A percentile compares a stretch with the other conserved stretches of the same genome.
Conservation (phyloP, 2,113 vertebrate genomes). For the Dipodomys stephensi region DNA sequence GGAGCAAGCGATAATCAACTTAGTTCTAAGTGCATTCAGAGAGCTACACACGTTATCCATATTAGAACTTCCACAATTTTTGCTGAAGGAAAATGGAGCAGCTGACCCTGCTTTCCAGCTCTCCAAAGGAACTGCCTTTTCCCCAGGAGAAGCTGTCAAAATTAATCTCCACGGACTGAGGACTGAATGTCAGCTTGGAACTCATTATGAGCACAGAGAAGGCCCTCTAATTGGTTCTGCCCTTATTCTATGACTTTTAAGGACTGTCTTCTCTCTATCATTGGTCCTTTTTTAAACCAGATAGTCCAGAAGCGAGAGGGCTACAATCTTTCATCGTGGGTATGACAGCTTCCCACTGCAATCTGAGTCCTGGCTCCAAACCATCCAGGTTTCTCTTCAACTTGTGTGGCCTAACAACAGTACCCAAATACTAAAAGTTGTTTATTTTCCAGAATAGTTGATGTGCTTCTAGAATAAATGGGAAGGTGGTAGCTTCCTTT, state of each 20-base stretch:
- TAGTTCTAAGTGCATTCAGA: neutral
- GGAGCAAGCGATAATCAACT: constrained; percentile 57
- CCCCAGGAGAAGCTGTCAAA: fast-evolving
- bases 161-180: fast-evolving
- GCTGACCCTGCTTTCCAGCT: neutral
- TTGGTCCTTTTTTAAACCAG: neutral
- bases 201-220: neutral
- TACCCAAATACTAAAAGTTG: neutral
- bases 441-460: neutral
- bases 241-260: neutral
- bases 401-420: neutral
- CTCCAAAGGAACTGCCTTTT: neutral
- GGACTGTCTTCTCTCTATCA: neutral
- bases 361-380: neutral
- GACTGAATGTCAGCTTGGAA: neutral
- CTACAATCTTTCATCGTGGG: neutral
- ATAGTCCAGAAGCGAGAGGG: neutral
- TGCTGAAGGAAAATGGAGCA: neutral
- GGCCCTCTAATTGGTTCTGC: neutral
- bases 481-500: neutral
- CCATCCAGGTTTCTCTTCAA: neutral
- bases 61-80: neutral
- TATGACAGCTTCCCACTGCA: fast-evolving
- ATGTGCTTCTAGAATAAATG: constrained; percentile 11
- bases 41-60: neutral